Evolutionary conservation across 2,113 vertebrate species (phyloP), one percentile per base, ranked within the genome.

Genomic region (Rhinolophus sinicus): DNA sequence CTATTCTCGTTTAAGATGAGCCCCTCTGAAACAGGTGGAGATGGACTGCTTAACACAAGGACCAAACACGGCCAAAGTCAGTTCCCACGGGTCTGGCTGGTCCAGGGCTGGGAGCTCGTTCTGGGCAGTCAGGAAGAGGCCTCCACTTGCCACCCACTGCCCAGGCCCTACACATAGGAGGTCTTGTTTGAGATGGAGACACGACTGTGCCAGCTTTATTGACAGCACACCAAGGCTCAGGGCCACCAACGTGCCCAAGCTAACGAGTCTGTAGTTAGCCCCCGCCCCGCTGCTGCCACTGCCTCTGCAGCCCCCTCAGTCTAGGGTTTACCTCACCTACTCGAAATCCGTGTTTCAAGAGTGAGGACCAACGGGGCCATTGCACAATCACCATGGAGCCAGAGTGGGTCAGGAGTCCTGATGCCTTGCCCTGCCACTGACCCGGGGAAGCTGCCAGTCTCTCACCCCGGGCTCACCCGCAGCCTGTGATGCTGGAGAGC

Each of bases 11-110:
- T 96, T 92, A 99, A 97, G 6, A 98, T 91, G 40, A 98, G 90
- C 6, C 99, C 99, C 76, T 99, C 99, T 99, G 94, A 85, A 96
- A 97, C n/a, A 58, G 56, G 94, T 0, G 90, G 77, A 82, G 47
- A 65, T 3, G n/a, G 93, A 12, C 76, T 18, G 84, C 33, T 52
- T 50, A 26, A 40, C 6, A 9, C 54, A 30, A 60, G 82, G 30
- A 38, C 18, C 11, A 19, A 22, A 30, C 33, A 22, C 16, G 24
- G 47, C 8, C 7, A 21, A 85, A 40, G 5, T n/a, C 52, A 4
- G 44, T 4, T 33, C 38, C 78, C 10, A 4, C 6, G 1, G 1
- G 12, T 21, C 33, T 60, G 15, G 64, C 1, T 1, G 8, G 33
- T 24, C 28, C 24, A 4, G 21, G 26, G 14, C 28, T 3, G 13